These are phyloP conservation scores for Molossus alvarezi DNA, from an alignment of 2,797 vertebrate genomes.

Conservation along the genomic window DNA sequence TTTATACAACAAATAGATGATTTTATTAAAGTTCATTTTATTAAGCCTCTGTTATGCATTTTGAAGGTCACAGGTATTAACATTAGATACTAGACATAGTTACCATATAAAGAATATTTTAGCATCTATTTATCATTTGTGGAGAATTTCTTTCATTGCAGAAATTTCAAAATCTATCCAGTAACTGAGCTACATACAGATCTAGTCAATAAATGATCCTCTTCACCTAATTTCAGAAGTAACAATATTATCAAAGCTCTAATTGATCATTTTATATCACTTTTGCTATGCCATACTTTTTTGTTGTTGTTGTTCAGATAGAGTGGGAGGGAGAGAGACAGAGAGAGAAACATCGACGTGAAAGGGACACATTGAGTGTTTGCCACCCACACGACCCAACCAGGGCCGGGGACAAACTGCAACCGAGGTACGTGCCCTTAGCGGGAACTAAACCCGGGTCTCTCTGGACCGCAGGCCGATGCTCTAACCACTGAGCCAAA, in stretches of 20 bases:
- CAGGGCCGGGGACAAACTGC: no score
- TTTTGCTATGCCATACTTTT: neutral
- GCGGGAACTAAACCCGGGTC: no score
- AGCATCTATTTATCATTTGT: neutral
- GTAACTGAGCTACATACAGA: neutral
- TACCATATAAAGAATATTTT: slow-evolving; percentile 48
- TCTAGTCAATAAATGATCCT: neutral
- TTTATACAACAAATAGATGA: slow-evolving; percentile 54
- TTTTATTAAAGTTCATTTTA: slow-evolving; percentile 44
- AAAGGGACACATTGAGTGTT: no score
- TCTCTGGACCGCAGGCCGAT: no score
- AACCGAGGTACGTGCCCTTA: no score
- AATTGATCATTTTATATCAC: neutral
- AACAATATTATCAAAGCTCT: neutral
- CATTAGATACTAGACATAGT: slow-evolving; percentile 29
- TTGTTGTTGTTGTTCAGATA: neutral
- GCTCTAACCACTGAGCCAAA: no score
- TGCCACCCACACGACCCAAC: no score
- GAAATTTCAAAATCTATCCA: slow-evolving; percentile 47
- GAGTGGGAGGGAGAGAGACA: no score
- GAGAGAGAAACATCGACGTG: no score
- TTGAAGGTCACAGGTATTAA: neutral
- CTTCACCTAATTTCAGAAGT: neutral
- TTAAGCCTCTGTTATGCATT: neutral
- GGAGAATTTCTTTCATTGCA: slow-evolving; percentile 41